Conservation (phyloP, 1,140 invertebrate genomes). For the Drosophila insularis region DNA sequence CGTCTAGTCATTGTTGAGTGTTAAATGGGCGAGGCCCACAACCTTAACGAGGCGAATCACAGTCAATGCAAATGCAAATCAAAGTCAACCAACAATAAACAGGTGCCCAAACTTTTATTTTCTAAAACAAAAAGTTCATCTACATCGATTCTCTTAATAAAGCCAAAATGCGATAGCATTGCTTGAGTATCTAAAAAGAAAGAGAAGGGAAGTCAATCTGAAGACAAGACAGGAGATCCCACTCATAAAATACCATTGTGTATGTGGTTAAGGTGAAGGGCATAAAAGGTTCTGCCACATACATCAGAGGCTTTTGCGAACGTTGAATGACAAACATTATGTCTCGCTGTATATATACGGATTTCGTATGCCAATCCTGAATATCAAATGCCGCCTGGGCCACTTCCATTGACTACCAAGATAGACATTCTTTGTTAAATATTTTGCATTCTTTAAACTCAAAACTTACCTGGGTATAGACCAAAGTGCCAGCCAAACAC, state of each 20-base stretch:
- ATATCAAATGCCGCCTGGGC: conserved; percentile 63
- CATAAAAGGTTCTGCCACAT: conserved; percentile 53
- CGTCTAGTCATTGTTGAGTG: conserved; percentile 40
- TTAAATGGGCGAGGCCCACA: conserved; percentile 56
- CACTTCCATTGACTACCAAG: conserved; percentile 56
- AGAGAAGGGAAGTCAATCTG: not conserved
- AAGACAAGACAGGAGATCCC: not conserved
- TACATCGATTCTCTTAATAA: conserved; percentile 55
- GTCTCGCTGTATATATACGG: conserved; percentile 49
- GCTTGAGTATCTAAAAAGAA: conserved; percentile 49
- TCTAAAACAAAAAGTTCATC: not conserved
- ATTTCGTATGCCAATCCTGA: conserved; percentile 54
- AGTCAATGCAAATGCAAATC: conserved; percentile 41
- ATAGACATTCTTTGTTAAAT: not conserved
- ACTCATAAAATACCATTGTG: conserved; percentile 41
- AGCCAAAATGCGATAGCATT: conserved; percentile 58
- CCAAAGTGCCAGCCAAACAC: conserved; percentile 58
- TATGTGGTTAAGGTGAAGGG: conserved; percentile 63
- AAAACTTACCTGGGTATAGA: conserved; percentile 47
- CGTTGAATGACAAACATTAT: conserved; percentile 62
- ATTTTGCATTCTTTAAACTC: too few relatives aligned
- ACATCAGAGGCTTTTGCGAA: conserved; percentile 58
- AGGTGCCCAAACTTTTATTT: conserved; percentile 41
- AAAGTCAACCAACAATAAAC: conserved; percentile 16
- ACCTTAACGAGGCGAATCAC: conserved; percentile 47